Evolutionary conservation across 1,140 invertebrate genomes (phyloP).

Genomic region (Lordiphosa stackelbergi): DNA sequence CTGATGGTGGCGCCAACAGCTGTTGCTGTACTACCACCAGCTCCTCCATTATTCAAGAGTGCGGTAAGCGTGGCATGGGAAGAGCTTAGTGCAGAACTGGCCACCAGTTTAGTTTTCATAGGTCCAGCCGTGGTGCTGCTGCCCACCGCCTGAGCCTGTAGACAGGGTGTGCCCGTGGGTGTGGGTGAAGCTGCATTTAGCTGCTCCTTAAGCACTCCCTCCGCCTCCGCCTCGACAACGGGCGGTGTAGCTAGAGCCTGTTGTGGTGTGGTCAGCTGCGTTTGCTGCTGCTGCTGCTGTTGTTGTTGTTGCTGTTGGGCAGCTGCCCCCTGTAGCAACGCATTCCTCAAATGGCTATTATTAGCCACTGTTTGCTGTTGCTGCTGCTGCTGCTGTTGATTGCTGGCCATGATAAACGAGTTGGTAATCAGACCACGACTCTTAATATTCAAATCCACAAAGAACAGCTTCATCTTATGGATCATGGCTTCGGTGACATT

Average conservation of each 20-base stretch:
- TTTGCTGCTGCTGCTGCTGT: conserved; percentile 12
- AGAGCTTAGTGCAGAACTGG: conserved; percentile 63
- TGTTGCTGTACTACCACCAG: conserved; percentile 19
- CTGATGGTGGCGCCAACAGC: conserved; percentile 6
- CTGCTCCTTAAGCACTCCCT: conserved; percentile 33
- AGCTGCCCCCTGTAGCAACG: conserved; percentile 39
- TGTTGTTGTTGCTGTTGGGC: conserved; percentile 27
- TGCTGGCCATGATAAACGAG: conserved; percentile 55
- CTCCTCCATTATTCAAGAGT: conserved; percentile 58
- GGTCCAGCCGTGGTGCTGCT: conserved; percentile 36
- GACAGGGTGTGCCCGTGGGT: conserved; percentile 31
- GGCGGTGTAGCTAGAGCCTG: not conserved
- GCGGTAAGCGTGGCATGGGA: conserved; percentile 74
- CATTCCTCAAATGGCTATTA: conserved; percentile 59
- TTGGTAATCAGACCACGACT: conserved; percentile 74
- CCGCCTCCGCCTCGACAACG: conserved; percentile 13
- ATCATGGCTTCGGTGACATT: conserved; percentile 71
- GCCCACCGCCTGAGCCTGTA: conserved; percentile 53
- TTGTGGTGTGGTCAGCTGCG: conserved; percentile 7
- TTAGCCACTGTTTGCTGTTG: conserved; percentile 22
- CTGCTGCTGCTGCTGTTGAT: conserved; percentile 32
- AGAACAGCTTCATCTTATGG: conserved; percentile 73
- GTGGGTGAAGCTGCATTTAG: conserved; percentile 16
- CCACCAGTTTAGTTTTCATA: conserved; percentile 34
- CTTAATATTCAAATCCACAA: conserved; percentile 74